Conservation (phyloP, 2,888 invertebrate genomes). For the Tetanocera ferruginea region DNA sequence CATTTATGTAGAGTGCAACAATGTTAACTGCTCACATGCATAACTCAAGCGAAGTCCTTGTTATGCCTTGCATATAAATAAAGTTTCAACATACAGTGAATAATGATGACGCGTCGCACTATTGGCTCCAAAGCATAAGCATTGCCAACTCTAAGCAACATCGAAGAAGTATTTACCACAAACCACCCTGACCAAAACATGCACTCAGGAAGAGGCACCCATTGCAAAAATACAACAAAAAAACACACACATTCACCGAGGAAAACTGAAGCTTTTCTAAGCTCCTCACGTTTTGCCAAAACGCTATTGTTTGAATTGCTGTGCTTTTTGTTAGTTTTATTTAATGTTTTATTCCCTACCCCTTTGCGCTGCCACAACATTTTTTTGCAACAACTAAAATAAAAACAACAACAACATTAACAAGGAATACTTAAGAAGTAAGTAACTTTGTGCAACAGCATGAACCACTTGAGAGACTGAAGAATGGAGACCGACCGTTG, state of each 20-base stretch:
- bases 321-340: slow-evolving; percentile 16
- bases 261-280: not conserved
- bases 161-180: no score
- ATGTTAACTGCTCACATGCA: not conserved
- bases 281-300: slow-evolving; percentile 12
- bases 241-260: not conserved
- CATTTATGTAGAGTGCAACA: no score
- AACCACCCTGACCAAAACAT: no score
- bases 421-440: not conserved
- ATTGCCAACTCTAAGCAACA: not conserved
- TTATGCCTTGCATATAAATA: not conserved
- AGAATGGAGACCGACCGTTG: not conserved
- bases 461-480: slow-evolving; percentile 30
- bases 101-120: slow-evolving; percentile 2
- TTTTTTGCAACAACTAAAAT: slow-evolving; percentile 25
- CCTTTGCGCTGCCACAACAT: not conserved
- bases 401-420: slow-evolving; percentile 41
- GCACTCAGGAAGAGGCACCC: no score
- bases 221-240: no score
- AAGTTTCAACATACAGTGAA: not conserved
- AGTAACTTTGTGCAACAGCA: slow-evolving; percentile 39
- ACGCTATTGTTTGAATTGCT: not conserved
- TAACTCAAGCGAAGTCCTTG: not conserved
- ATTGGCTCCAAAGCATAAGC: not conserved
- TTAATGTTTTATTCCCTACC: not conserved